Conservation (phyloP, 2,888 invertebrate species). For the Anorthoa munda region DNA sequence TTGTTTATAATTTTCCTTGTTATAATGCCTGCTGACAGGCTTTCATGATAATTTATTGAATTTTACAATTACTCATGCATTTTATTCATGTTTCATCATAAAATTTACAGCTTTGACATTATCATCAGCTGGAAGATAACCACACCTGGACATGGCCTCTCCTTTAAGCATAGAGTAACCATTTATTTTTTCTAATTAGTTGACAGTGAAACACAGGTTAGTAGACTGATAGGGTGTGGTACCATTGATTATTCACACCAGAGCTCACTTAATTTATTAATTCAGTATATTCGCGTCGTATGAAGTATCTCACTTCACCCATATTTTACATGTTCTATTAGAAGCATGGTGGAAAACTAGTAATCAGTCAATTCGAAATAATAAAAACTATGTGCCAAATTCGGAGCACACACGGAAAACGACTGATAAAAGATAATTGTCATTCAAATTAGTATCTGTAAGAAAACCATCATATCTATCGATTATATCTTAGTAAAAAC, state of each 20-base stretch:
- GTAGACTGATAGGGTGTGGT: constrained; percentile 60
- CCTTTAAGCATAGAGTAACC: constrained; percentile 5
- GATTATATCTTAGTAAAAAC: constrained; percentile 26
- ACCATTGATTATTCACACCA: constrained; percentile 57
- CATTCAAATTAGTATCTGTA: constrained; percentile 32
- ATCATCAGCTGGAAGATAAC: constrained; percentile 1
- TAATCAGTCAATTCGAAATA: constrained; percentile 12
- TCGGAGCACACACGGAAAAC: constrained; percentile 18
- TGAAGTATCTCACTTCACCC: too few relatives aligned
- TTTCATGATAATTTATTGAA: constrained; percentile 34
- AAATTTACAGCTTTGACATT: background rate
- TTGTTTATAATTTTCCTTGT: constrained; percentile 47
- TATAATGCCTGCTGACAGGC: constrained; percentile 8
- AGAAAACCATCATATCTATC: constrained; percentile 38
- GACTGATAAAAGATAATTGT: constrained; percentile 48
- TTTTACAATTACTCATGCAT: constrained; percentile 9
- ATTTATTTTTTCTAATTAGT: constrained; percentile 11
- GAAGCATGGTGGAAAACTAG: constrained; percentile 1
- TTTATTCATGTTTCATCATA: background rate
- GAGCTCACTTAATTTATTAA: constrained; percentile 31
- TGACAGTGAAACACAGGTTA: constrained; percentile 34
- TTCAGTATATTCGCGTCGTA: constrained; percentile 22
- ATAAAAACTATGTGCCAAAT: background rate
- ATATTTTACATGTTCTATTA: constrained; percentile 8
- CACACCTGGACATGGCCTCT: constrained; percentile 19